phyloP scores from a whole-genome alignment of 2,888 invertebrate species.

The Myopa tessellatipennis region DNA sequence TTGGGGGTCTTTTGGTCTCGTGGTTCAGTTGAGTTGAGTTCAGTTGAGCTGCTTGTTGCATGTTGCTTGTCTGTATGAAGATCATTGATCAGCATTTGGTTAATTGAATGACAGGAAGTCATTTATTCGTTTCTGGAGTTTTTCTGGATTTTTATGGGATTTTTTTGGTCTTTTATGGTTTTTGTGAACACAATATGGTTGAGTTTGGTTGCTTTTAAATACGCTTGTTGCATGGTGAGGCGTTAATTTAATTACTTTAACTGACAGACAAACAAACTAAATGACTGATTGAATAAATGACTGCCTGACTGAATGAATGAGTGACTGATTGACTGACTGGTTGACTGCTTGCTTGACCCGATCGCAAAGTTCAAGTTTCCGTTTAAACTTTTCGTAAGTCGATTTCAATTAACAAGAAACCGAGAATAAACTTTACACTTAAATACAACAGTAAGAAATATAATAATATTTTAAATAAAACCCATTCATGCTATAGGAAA shows the following conservation, averaged over 20 bases:
- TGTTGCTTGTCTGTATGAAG: slow-evolving; percentile 13
- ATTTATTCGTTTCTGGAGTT: slow-evolving; percentile 35
- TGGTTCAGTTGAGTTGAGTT: background rate
- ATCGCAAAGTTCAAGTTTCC: slow-evolving; percentile 25
- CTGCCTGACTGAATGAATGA: background rate
- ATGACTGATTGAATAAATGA: slow-evolving; percentile 1
- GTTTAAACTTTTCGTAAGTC: slow-evolving; percentile 33
- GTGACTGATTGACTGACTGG: slow-evolving; percentile 4
- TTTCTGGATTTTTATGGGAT: slow-evolving; percentile 39
- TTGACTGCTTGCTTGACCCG: background rate
- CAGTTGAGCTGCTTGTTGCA: too few species aligned
- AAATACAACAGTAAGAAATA: background rate
- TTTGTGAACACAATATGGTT: slow-evolving; percentile 32
- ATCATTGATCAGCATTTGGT: slow-evolving; percentile 40
- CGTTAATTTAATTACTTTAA: slow-evolving; percentile 47
- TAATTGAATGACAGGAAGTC: slow-evolving; percentile 48
- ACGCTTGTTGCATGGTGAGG: slow-evolving; percentile 39
- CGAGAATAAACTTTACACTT: background rate
- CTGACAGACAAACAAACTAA: background rate
- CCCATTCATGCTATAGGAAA: too few species aligned
- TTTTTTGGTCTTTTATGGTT: slow-evolving; percentile 46
- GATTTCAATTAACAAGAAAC: slow-evolving; percentile 29
- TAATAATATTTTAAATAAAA: background rate
- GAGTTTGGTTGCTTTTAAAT: slow-evolving; percentile 41
- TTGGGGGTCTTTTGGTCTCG: slow-evolving; percentile 17